phyloP scores from a whole-genome alignment of 2,113 vertebrate genomes.

The Mus spicilegus region DNA sequence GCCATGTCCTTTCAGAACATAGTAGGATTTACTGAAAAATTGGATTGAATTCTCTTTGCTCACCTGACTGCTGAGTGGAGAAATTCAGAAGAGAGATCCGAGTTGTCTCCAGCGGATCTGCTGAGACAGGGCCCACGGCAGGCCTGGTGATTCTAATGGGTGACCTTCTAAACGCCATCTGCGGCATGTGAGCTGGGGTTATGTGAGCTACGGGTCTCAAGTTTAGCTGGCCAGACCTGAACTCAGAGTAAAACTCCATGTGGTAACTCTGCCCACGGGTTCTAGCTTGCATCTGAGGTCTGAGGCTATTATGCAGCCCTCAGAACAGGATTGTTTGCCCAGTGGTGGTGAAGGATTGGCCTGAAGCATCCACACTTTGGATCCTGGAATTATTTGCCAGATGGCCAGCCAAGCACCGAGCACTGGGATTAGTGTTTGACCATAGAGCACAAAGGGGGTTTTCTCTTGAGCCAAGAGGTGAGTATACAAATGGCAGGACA shows the following conservation, averaged over 20 bases:
- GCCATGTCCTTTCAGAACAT: constrained; percentile 66
- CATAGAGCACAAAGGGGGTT: constrained; percentile 4
- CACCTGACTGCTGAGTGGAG: constrained; percentile 68
- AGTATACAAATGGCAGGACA: constrained; percentile 5
- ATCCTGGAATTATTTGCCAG: background rate
- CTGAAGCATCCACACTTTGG: background rate
- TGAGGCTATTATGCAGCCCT: background rate
- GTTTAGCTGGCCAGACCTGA: background rate
- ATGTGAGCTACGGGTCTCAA: background rate
- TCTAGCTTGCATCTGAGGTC: background rate
- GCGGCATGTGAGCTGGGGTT: background rate
- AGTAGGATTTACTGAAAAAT: constrained; percentile 77
- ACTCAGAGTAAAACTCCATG: background rate
- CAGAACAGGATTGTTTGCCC: background rate
- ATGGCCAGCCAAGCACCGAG: background rate
- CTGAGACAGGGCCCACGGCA: background rate
- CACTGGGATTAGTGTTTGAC: background rate
- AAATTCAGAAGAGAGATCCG: constrained; percentile 58
- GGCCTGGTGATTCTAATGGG: background rate
- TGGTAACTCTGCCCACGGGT: background rate
- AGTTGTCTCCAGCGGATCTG: constrained; percentile 9
- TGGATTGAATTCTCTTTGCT: constrained; percentile 65
- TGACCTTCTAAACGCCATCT: constrained; percentile 44
- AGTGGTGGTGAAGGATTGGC: background rate
- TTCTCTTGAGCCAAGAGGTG: background rate